phyloP scores from a whole-genome alignment of 2,113 vertebrate genomes.

The western clawed frog (Xenopus tropicalis) region DNA sequence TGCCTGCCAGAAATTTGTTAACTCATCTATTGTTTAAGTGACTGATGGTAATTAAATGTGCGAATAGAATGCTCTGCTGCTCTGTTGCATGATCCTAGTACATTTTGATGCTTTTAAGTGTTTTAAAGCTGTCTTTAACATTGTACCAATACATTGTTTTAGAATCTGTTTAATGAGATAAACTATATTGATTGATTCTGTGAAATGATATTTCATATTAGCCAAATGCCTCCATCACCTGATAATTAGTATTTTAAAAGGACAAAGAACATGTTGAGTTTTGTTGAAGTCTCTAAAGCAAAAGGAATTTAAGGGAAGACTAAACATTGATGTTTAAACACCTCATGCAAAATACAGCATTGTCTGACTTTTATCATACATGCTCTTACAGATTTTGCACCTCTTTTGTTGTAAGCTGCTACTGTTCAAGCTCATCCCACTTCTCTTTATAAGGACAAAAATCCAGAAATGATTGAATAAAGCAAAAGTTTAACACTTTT shows the following conservation, averaged over 20 bases:
- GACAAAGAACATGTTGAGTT: too few species aligned
- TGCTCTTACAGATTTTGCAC: too few species aligned
- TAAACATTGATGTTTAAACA: too few species aligned
- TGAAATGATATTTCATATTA: constrained; percentile 5
- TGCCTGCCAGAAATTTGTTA: constrained; percentile 40
- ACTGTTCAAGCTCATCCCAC: too few species aligned
- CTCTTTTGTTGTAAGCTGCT: too few species aligned
- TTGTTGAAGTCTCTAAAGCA: too few species aligned
- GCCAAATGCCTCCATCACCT: not conserved
- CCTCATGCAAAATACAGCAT: too few species aligned
- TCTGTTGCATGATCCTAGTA: constrained; percentile 10
- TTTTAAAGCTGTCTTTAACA: constrained; percentile 21
- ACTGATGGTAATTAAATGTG: constrained; percentile 44
- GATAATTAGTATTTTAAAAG: not conserved
- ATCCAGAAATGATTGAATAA: too few species aligned
- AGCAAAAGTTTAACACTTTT: too few species aligned
- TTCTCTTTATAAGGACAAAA: too few species aligned
- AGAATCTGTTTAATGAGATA: constrained; percentile 16
- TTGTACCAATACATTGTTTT: constrained; percentile 9
- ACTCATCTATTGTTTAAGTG: constrained; percentile 43
- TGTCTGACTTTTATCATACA: too few species aligned
- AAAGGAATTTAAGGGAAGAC: too few species aligned
- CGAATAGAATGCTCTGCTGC: constrained; percentile 21
- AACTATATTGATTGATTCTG: constrained; percentile 5
- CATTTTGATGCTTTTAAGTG: constrained; percentile 15